Evolutionary conservation across 1,140 invertebrate genomes (phyloP), one percentile per base, ranked within the genome.

Genomic region (Laupala kohalensis): DNA sequence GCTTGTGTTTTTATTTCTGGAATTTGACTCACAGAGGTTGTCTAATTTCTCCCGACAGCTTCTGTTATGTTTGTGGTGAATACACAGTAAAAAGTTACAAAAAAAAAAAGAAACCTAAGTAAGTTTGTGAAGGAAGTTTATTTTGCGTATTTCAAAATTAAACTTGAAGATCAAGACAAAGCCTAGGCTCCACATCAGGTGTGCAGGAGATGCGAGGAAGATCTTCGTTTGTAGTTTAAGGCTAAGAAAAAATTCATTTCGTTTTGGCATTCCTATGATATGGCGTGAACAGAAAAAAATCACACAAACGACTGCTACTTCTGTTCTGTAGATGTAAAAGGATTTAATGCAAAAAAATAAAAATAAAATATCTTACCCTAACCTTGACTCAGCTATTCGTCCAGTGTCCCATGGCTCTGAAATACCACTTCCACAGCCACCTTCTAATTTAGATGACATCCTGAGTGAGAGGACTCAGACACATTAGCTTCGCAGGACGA

Each of bases 141-240:
- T 25, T 65, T 24, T 65, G 64, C 5, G 25, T 65, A 65, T 65
- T 65, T 65, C 1, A 25, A 69, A 53, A 62, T 71, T 15, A 5
- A 69, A 71, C 27, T 73, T 62, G 69, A 69, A 19, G 69, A 73
- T 68, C 69, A 68, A 37, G 69, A 71, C 62, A 74, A 71, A 69
- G 23, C 68, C 6, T 71, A 66, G 70, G 63, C 67, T 37, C 70
- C 53, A 12, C 69, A 73, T 63, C 67, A 67, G 12, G 69, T 71
- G 65, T 72, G 53, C 69, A 5, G 69, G 13, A 63, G 13, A 28
- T 73, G 63, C 29, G 30, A 63, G 27, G 72, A 70, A 64, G 62
- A 64, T 24, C 64, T 71, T 30, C 15, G 68, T 15, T n/a, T 19
- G 23, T 73, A 62, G 68, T 65, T 25, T 65, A 25, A 24, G 25